phyloP scores from a whole-genome alignment of 2,888 invertebrate species.

The Furcula furcula region DNA sequence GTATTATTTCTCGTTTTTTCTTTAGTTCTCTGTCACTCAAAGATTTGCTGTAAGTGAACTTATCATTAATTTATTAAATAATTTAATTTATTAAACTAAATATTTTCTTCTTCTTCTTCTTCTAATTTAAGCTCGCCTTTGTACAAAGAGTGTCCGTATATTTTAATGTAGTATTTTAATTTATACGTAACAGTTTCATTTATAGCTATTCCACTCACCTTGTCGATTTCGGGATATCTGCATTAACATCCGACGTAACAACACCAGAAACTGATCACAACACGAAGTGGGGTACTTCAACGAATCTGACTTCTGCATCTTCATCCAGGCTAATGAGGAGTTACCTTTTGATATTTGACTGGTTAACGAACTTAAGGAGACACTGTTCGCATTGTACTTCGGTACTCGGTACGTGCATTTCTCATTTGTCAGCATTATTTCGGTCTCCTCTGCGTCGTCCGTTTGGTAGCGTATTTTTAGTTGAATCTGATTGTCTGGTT shows the following conservation, averaged over 20 bases:
- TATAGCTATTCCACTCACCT: conserved; percentile 50
- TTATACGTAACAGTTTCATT: no score
- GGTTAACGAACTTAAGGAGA: conserved; percentile 57
- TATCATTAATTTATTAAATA: no score
- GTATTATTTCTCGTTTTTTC: no score
- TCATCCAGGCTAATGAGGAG: conserved; percentile 75
- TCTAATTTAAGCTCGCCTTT: no score
- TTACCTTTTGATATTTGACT: conserved; percentile 61
- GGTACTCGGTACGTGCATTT: conserved; percentile 68
- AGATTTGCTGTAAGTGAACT: no score
- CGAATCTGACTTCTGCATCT: conserved; percentile 71
- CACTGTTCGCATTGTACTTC: conserved; percentile 52
- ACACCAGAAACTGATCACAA: conserved; percentile 81
- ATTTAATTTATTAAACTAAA: no score
- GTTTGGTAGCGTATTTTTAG: conserved; percentile 66
- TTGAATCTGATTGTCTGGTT: conserved; percentile 52
- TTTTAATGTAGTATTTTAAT: no score
- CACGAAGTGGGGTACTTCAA: conserved; percentile 75
- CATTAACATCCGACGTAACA: conserved; percentile 82
- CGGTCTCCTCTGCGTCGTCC: conserved; percentile 57
- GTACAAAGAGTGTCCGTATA: no score
- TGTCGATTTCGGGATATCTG: conserved; percentile 82
- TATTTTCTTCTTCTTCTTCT: no score
- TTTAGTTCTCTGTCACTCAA: no score
- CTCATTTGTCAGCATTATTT: conserved; percentile 62